phyloP scores from a whole-genome alignment of 2,888 invertebrate genomes.

The Andrena bucephala region DNA sequence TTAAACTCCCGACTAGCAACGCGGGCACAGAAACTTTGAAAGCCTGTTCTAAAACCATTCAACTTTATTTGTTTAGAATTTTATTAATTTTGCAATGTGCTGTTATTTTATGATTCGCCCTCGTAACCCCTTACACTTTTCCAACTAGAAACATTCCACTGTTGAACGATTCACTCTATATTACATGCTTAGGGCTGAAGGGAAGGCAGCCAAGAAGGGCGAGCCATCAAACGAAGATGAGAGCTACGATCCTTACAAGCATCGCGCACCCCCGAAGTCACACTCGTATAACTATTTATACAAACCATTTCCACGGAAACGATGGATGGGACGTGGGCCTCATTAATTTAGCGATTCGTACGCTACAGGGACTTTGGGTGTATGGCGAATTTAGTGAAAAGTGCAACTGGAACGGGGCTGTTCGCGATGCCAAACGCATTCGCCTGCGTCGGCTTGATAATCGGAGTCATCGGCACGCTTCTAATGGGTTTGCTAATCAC shows the following conservation, averaged over 20 bases:
- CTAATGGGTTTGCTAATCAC: conserved; percentile 72
- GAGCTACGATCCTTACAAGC: conserved; percentile 67
- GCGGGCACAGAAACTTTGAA: too few species aligned
- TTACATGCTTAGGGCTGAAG: conserved; percentile 5
- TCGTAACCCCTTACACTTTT: too few species aligned
- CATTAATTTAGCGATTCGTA: not conserved
- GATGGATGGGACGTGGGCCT: too few species aligned
- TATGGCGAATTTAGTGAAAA: conserved; percentile 72
- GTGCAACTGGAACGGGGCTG: conserved; percentile 74
- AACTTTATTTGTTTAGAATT: too few species aligned
- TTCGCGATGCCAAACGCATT: conserved; percentile 77
- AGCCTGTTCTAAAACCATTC: too few species aligned
- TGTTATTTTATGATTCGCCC: too few species aligned
- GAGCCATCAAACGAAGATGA: too few species aligned
- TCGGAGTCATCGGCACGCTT: conserved; percentile 71
- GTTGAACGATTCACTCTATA: not conserved
- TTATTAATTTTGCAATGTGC: too few species aligned
- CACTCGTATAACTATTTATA: conserved; percentile 66
- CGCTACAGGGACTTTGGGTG: conserved; percentile 69
- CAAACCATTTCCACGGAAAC: not conserved
- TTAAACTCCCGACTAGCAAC: too few species aligned
- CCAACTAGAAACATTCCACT: too few species aligned
- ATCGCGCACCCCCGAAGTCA: conserved; percentile 58
- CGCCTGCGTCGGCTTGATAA: conserved; percentile 72
- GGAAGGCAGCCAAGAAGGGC: conserved; percentile 14